Evolutionary conservation across 2,888 invertebrate genomes (phyloP).

Genomic region (Aphodius sticticus): DNA sequence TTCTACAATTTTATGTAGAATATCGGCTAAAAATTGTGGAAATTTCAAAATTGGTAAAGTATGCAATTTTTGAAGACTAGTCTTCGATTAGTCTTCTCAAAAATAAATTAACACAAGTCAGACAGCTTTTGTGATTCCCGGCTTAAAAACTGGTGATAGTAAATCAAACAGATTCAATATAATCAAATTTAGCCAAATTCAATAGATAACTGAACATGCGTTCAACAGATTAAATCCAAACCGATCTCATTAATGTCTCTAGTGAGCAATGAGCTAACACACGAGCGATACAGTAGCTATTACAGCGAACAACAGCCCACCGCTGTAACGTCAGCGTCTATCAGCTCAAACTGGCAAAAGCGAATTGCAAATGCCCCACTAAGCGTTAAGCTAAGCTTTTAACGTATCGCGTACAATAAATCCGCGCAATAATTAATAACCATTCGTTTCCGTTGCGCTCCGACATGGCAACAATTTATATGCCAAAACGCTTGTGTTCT

Average conservation of each 20-base stretch:
- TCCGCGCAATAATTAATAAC: background rate
- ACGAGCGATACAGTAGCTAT: background rate
- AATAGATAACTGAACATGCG: background rate
- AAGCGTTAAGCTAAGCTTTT: background rate
- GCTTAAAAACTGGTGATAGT: no score
- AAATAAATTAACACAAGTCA: no score
- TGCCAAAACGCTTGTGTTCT: background rate
- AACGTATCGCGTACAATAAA: background rate
- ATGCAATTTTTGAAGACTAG: no score
- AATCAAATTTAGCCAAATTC: background rate
- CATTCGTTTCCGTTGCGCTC: background rate
- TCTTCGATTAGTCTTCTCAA: no score
- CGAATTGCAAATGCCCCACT: background rate
- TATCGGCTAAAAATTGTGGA: no score
- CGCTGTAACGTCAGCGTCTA: background rate
- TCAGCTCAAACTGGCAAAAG: background rate
- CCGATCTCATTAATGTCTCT: background rate
- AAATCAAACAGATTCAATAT: background rate
- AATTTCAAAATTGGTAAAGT: no score
- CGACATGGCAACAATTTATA: background rate
- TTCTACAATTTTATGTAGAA: no score
- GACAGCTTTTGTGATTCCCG: no score
- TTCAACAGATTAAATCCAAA: background rate
- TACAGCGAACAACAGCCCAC: background rate
- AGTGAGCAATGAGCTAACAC: background rate